A percentile compares a stretch with the other conserved stretches of the same genome.
Evolutionary conservation across 2,113 vertebrate genomes (phyloP).

Genomic region (Alouatta palliata): DNA sequence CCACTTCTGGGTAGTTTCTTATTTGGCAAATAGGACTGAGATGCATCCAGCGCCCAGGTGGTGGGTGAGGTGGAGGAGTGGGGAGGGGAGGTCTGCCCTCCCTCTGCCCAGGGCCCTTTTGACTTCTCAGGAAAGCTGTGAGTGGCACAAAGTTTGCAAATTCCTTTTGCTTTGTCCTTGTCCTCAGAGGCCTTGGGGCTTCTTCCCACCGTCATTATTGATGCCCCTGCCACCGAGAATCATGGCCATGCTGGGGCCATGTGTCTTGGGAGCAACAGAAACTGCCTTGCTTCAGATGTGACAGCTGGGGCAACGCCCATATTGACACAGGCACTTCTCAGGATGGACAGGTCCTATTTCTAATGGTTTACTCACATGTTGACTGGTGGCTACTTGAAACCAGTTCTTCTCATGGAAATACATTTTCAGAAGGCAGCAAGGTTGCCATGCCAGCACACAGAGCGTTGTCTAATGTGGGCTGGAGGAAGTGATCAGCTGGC

Average conservation of each 20-base stretch:
- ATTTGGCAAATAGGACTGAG: background rate
- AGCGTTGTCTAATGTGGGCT: background rate
- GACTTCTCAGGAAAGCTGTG: background rate
- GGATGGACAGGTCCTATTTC: background rate
- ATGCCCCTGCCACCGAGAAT: background rate
- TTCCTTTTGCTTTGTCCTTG: background rate
- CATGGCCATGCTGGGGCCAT: background rate
- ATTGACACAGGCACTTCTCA: background rate
- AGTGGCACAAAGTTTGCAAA: background rate
- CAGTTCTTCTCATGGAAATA: background rate
- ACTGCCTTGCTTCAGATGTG: background rate
- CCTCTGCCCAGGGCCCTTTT: background rate
- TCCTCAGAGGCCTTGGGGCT: background rate
- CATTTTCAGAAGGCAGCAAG: background rate
- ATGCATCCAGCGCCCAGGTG: background rate
- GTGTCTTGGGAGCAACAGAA: background rate
- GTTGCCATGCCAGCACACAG: background rate
- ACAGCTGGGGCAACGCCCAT: background rate
- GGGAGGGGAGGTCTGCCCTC: background rate
- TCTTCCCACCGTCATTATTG: background rate
- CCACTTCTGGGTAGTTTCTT: background rate
- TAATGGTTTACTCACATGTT: slow-evolving; percentile 1
- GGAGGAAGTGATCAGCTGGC: background rate
- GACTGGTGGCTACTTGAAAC: background rate
- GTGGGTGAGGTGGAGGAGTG: background rate